Percentiles rank a stretch among this genome's conserved stretches.
Evolutionary conservation across 2,797 vertebrate genomes (phyloP).

Genomic region (Sebastes alutus): DNA sequence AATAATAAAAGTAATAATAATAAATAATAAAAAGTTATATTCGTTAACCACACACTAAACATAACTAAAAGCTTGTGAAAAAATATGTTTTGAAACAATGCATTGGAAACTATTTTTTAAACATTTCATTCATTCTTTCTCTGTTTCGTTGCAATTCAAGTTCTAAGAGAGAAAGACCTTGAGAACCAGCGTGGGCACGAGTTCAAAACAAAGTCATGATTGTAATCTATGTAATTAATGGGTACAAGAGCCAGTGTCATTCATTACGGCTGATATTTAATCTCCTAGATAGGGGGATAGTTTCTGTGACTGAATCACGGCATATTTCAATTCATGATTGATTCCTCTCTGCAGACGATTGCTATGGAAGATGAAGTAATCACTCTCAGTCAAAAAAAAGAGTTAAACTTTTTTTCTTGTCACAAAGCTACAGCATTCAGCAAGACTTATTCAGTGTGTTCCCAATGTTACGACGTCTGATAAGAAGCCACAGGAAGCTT

Average conservation of each 20-base stretch:
- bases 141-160: slow-evolving; percentile 24
- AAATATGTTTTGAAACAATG: background rate
- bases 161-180: slow-evolving; percentile 58
- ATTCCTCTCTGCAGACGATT: slow-evolving; percentile 48
- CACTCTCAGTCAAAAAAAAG: slow-evolving; percentile 48
- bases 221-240: slow-evolving; percentile 74
- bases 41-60: too few species aligned
- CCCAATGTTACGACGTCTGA: background rate
- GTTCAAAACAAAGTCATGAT: slow-evolving; percentile 67
- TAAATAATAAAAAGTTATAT: too few species aligned
- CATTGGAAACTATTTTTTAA: background rate
- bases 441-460: slow-evolving; percentile 10
- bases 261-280: slow-evolving; percentile 72
- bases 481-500: slow-evolving; percentile 11
- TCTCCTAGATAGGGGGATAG: slow-evolving; percentile 55
- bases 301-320: slow-evolving; percentile 64
- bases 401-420: slow-evolving; percentile 37
- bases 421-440: slow-evolving; percentile 7
- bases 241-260: slow-evolving; percentile 54
- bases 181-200: slow-evolving; percentile 32
- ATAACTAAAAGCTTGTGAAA: too few species aligned
- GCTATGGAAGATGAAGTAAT: slow-evolving; percentile 59
- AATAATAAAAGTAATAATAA: too few species aligned
- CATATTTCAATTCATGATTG: slow-evolving; percentile 65
- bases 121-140: slow-evolving; percentile 2